Conservation (phyloP, 2,113 vertebrate genomes). For the Paracanthobrama guichenoti region DNA sequence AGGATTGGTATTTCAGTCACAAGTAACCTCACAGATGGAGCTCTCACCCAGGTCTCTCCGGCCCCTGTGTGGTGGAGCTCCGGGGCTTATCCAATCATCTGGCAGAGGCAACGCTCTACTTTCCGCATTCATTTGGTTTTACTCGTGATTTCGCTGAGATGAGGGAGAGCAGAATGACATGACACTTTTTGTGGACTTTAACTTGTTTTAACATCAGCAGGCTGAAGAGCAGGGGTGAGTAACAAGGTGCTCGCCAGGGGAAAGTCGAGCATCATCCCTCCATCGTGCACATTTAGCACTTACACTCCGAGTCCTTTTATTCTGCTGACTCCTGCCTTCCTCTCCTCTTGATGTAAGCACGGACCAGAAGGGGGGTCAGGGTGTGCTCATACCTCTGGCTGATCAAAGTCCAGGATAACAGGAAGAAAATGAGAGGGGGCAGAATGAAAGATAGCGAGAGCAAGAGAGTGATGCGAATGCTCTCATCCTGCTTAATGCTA, state of each 20-base stretch:
- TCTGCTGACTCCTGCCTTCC: conserved; percentile 48
- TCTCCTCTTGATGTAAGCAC: conserved; percentile 23
- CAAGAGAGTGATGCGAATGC: background rate
- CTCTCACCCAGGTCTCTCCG: conserved; percentile 22
- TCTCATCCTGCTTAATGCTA: conserved; percentile 17
- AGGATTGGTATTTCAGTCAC: conserved; percentile 47
- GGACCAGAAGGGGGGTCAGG: conserved; percentile 4
- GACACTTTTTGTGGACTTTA: conserved; percentile 39
- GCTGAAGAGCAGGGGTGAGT: conserved; percentile 22
- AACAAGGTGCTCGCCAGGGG: conserved; percentile 16
- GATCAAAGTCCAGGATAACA: conserved; percentile 54
- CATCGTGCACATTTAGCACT: conserved; percentile 41
- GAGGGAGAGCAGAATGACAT: conserved; percentile 20
- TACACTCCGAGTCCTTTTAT: conserved; percentile 31
- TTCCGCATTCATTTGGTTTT: conserved; percentile 7
- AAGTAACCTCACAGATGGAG: conserved; percentile 40
- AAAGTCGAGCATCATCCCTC: conserved; percentile 35
- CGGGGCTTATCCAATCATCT: conserved; percentile 36
- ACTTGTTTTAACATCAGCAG: conserved; percentile 45
- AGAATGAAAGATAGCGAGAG: conserved; percentile 12
- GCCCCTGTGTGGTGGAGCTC: conserved; percentile 5
- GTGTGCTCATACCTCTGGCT: conserved; percentile 39
- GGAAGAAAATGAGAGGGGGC: conserved; percentile 32
- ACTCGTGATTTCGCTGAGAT: background rate
- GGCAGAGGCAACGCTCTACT: conserved; percentile 20